phyloP scores from a whole-genome alignment of 2,113 vertebrate species.

The Myrmecophaga tridactyla region DNA sequence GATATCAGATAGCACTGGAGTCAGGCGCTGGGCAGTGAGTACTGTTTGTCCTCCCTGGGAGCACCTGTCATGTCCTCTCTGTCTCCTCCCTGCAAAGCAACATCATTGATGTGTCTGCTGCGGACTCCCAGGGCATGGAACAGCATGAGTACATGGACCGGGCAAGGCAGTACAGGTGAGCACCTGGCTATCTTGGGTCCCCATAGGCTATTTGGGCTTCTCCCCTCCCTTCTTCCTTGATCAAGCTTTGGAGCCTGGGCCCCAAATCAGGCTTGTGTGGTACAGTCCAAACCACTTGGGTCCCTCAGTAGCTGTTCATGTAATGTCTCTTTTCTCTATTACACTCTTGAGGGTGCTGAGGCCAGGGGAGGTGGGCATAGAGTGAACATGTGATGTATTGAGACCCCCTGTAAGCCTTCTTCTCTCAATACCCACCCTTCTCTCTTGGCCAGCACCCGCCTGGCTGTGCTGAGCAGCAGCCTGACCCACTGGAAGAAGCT shows the following conservation, averaged over 20 bases:
- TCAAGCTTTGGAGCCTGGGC: not conserved
- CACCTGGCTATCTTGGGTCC: not conserved
- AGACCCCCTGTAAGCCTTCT: not conserved
- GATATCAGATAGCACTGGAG: not conserved
- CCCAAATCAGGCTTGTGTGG: not conserved
- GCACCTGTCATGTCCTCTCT: constrained; percentile 26
- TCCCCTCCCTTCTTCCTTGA: not conserved
- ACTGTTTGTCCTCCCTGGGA: not conserved
- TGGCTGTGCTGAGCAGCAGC: constrained; percentile 91
- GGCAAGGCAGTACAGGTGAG: constrained; percentile 95
- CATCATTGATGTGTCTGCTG: constrained; percentile 96
- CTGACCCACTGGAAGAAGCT: constrained; percentile 93
- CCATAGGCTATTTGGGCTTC: not conserved
- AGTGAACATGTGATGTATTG: not conserved
- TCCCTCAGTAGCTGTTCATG: not conserved
- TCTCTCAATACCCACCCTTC: not conserved
- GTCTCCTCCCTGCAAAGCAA: constrained; percentile 84
- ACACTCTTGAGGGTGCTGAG: not conserved
- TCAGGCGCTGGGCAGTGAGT: not conserved
- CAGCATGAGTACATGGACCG: constrained; percentile 99
- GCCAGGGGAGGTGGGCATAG: not conserved
- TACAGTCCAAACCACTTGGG: not conserved
- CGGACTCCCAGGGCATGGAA: constrained; percentile 97
- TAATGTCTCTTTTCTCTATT: not conserved
- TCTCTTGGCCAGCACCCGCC: constrained; percentile 84